Conservation (phyloP, 2,113 vertebrate species). For the Corythoichthys intestinalis region DNA sequence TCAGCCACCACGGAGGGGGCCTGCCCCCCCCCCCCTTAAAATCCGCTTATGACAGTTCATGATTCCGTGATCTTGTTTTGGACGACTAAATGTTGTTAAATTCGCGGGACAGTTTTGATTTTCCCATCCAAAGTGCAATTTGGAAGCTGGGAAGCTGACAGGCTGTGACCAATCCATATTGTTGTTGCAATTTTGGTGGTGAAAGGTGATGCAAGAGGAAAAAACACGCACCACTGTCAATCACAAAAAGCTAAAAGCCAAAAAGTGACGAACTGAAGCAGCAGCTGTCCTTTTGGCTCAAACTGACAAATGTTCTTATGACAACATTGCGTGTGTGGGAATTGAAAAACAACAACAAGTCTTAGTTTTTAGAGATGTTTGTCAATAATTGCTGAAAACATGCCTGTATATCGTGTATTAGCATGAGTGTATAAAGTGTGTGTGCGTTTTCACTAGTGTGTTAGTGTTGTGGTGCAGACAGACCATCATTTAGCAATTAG, state of each 20-base stretch:
- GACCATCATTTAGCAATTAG: slow-evolving; percentile 44
- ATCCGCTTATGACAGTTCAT: too few species aligned
- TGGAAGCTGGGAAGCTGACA: neutral
- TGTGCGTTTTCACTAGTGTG: neutral
- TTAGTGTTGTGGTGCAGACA: slow-evolving; percentile 9
- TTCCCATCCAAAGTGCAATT: neutral
- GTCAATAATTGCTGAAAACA: neutral
- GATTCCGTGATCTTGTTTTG: neutral
- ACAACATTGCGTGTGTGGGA: too few species aligned
- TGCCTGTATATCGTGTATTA: neutral
- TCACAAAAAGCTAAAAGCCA: neutral
- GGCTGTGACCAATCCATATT: neutral
- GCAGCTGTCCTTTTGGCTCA: neutral
- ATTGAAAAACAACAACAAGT: neutral
- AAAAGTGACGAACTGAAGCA: neutral
- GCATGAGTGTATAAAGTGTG: neutral
- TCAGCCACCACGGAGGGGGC: too few species aligned
- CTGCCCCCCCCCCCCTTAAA: too few species aligned
- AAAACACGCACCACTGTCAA: neutral
- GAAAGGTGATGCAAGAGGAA: neutral
- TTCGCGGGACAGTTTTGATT: neutral
- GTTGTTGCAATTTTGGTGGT: neutral
- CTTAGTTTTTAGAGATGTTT: neutral
- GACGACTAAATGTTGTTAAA: neutral
- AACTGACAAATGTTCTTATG: neutral